Percentiles rank a stretch among this genome's conserved stretches.
phyloP scores from a whole-genome alignment of 2,797 vertebrate genomes.

The Alca torda region DNA sequence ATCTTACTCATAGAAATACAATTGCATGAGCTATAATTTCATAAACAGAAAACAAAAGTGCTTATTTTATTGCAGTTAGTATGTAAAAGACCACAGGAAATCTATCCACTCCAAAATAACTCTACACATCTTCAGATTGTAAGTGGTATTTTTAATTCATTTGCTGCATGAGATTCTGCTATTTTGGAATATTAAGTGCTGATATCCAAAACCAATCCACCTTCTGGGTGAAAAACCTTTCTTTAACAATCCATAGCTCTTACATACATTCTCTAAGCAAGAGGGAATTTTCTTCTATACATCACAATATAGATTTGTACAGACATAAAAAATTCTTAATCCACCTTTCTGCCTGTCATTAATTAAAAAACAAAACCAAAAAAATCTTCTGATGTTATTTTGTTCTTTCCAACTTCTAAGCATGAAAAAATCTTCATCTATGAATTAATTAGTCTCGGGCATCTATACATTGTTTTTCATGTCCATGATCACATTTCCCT shows the following conservation, averaged over 20 bases:
- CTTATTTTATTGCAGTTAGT: neutral
- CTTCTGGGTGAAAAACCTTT: neutral
- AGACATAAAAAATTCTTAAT: neutral
- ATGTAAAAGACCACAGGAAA: constrained; percentile 16
- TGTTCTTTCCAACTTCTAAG: neutral
- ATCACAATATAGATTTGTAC: neutral
- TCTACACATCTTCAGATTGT: neutral
- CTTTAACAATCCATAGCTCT: neutral
- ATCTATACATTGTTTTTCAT: neutral
- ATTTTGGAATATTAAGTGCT: neutral
- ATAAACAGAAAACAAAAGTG: constrained; percentile 13
- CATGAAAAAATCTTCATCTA: neutral
- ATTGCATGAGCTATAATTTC: neutral
- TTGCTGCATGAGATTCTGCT: neutral
- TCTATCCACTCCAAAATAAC: neutral
- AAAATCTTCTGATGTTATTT: neutral
- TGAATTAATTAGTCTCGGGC: neutral
- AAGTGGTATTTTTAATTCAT: neutral
- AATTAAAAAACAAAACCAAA: neutral
- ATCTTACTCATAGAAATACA: neutral
- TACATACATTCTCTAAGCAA: neutral
- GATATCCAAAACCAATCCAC: neutral
- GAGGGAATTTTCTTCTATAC: neutral
- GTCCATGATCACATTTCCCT: neutral
- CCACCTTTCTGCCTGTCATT: neutral